Evolutionary conservation across 2,113 vertebrate species (phyloP).

Genomic region (Callocephalon fimbriatum): DNA sequence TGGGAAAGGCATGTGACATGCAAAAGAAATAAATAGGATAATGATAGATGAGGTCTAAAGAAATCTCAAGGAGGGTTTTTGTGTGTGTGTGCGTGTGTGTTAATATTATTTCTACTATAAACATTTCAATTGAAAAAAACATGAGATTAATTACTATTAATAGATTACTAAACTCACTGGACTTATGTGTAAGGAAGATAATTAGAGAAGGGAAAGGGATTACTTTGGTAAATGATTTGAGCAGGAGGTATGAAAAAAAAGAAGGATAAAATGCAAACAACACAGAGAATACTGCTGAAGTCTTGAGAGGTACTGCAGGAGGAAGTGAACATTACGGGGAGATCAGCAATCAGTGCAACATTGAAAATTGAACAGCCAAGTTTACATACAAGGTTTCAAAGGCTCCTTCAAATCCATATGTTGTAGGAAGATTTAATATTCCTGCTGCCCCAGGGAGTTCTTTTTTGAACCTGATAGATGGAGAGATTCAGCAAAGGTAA

Average conservation of each 20-base stretch:
- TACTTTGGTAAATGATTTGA: not conserved
- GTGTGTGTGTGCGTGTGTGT: not conserved
- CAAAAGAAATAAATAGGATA: not conserved
- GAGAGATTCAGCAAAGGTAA: not conserved
- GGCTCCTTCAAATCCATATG: not conserved
- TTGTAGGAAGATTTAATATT: not conserved
- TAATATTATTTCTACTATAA: not conserved
- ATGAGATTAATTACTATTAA: not conserved
- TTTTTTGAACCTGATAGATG: not conserved
- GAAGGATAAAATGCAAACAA: not conserved
- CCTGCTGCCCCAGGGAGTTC: not conserved
- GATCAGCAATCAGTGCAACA: not conserved
- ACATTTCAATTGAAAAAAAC: not conserved
- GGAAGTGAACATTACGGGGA: not conserved
- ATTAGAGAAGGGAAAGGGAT: not conserved
- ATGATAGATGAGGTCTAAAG: not conserved
- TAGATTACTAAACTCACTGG: not conserved
- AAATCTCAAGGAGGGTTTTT: not conserved
- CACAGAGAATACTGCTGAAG: not conserved
- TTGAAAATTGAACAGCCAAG: not conserved
- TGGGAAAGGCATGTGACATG: not conserved
- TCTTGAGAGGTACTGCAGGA: not conserved
- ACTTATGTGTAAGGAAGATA: not conserved
- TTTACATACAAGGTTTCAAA: not conserved
- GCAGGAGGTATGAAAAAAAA: not conserved